Base-by-base conservation (phyloP, 2,797 vertebrate genomes). In the Neoniphon sammara region DNA sequence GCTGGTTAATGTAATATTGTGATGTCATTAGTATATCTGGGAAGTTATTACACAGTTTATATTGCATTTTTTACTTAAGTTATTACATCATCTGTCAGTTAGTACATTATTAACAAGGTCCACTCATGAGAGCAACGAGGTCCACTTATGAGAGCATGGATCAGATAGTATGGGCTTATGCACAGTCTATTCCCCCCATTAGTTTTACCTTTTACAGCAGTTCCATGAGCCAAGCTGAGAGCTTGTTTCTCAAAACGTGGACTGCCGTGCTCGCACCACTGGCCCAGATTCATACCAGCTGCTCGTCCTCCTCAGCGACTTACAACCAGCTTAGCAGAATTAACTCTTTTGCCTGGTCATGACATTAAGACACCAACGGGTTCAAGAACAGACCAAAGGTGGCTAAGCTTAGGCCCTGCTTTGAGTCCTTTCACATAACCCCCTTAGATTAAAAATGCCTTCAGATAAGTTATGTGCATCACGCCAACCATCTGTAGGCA, bases 261-360 rank as follows among this genome's bases (percentile, higher is more conserved):
- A 74, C 58, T 56, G 20, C 3, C 5, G 5, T 53, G 62, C 58
- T 68, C 17, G 42, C 66, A 82, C 72, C 44, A 80, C 78, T 87
- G 82, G 85, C 88, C 82, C 82, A 82, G 76, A 88, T 87, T 86
- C 78, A 60, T 69, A 69, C 66, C 86, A 90, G 88, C 88, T 89
- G 87, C 79, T 75, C 75, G 58, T 50, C 31, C 64, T 69, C 54
- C 42, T 47, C 68, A 5, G 53, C n/a, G 23, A 88, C 67, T 88
- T 84, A 83, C 70, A 70, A 77, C 69, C 83, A 73, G 88, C 87
- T 93, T 90, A 89, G 87, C 60, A 78, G 74, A 21, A 77, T 86
- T 85, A 88, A 84, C 75, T 80, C 60, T 75, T 85, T 75, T 36
- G 52, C 58, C 7, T 50, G 7, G 65, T 81, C 64, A 56, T 59